Conservation (phyloP, 2,888 invertebrate species). For the Synanthedon tipuliformis region DNA sequence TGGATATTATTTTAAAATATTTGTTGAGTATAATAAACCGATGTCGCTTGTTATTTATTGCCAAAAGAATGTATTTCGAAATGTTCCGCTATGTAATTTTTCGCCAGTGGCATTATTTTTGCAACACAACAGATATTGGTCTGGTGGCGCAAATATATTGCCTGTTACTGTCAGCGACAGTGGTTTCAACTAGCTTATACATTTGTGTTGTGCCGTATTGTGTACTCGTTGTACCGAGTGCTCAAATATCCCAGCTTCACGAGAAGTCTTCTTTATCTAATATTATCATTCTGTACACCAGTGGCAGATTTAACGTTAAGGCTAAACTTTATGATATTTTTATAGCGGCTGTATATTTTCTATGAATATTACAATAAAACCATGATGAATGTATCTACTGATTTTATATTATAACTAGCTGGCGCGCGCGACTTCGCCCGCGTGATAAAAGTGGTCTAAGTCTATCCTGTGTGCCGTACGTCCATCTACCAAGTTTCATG, state of each 20-base stretch:
- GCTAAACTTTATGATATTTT: no score
- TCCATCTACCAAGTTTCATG: no score
- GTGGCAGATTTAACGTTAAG: no score
- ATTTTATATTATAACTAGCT: no score
- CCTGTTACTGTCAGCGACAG: slow-evolving; percentile 56
- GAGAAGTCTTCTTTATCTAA: neutral
- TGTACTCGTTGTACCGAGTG: slow-evolving; percentile 12
- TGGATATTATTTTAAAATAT: neutral
- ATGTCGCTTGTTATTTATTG: neutral
- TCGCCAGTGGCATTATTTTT: slow-evolving; percentile 39
- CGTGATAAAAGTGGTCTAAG: no score
- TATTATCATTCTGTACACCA: no score
- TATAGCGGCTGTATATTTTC: no score
- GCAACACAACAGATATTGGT: slow-evolving; percentile 51
- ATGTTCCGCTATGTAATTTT: slow-evolving; percentile 13
- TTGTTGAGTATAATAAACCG: neutral
- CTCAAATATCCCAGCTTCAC: slow-evolving; percentile 16
- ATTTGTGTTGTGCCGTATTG: slow-evolving; percentile 28
- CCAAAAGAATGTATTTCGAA: neutral
- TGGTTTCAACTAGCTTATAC: slow-evolving; percentile 47
- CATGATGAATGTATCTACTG: no score
- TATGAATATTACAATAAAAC: no score
- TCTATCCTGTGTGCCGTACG: no score
- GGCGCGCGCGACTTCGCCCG: no score
- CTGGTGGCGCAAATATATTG: slow-evolving; percentile 54